These are phyloP conservation scores for Abrostola tripartita DNA, from an alignment of 2,888 invertebrate genomes.

Conservation along the genomic window DNA sequence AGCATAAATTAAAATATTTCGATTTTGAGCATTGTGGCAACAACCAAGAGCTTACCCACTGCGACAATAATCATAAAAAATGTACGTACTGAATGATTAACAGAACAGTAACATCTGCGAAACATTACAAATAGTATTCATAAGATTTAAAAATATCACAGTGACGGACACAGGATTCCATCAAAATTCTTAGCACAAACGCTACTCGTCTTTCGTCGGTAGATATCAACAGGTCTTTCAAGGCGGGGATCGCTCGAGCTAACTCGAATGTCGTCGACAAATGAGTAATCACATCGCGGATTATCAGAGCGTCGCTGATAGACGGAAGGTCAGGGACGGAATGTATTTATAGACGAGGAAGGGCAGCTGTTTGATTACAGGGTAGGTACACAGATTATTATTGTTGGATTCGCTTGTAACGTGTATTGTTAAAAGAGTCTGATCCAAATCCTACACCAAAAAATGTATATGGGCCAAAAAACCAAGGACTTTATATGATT, in stretches of 20 bases:
- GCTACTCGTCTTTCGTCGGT: conserved; percentile 40
- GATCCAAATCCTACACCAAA: too few relatives aligned
- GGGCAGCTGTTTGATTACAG: not conserved
- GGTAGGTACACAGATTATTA: too few relatives aligned
- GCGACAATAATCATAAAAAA: not conserved
- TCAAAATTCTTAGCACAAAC: conserved; percentile 42
- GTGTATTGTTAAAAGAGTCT: too few relatives aligned
- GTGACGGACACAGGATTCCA: conserved; percentile 36
- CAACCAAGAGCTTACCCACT: not conserved
- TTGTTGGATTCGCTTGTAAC: too few relatives aligned
- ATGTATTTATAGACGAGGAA: not conserved
- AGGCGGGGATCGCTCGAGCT: conserved; percentile 13
- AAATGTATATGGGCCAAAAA: too few relatives aligned
- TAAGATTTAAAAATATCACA: conserved; percentile 46
- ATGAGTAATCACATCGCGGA: conserved; percentile 34
- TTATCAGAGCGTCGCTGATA: conserved; percentile 13
- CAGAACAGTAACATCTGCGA: conserved; percentile 35
- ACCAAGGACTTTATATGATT: too few relatives aligned
- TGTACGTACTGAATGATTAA: conserved; percentile 33
- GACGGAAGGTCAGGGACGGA: conserved; percentile 14
- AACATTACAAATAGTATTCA: conserved; percentile 21
- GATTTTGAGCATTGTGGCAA: too few relatives aligned
- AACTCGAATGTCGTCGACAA: conserved; percentile 35
- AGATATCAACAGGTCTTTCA: conserved; percentile 39
- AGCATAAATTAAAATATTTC: too few relatives aligned